These are phyloP conservation scores for Habrosyne pyritoides DNA, from an alignment of 2,888 invertebrate genomes.

Conservation along the genomic window DNA sequence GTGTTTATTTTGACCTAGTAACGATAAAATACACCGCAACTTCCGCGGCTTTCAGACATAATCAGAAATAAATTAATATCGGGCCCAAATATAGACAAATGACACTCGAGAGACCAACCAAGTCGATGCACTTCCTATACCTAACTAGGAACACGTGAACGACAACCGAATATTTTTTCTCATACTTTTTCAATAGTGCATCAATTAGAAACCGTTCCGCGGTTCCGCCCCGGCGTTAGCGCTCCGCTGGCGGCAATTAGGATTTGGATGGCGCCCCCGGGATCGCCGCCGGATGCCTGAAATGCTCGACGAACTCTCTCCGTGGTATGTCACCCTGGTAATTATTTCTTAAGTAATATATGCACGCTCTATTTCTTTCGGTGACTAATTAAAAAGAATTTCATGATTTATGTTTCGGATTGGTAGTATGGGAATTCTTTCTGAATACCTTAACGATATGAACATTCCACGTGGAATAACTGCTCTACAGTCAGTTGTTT, in stretches of 20 bases:
- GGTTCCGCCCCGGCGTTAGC: constrained; percentile 60
- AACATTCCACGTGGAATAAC: not conserved
- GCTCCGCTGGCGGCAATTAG: constrained; percentile 56
- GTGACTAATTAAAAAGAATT: constrained; percentile 64
- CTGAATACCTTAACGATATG: not conserved
- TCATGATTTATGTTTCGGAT: constrained; percentile 42
- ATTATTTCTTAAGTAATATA: constrained; percentile 54
- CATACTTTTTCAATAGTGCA: constrained; percentile 41
- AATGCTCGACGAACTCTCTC: constrained; percentile 52
- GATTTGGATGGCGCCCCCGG: constrained; percentile 52
- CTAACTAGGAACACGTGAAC: constrained; percentile 67
- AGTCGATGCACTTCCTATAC: constrained; percentile 47
- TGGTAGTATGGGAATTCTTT: constrained; percentile 4
- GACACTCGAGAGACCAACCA: constrained; percentile 41
- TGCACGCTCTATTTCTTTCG: constrained; percentile 48
- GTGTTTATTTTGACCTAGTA: constrained; percentile 24
- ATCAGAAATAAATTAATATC: not conserved
- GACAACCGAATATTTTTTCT: constrained; percentile 28
- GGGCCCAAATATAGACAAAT: constrained; percentile 31
- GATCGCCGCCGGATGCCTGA: constrained; percentile 54
- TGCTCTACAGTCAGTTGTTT: not conserved
- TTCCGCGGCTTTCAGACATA: constrained; percentile 8
- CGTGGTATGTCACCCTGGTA: constrained; percentile 66
- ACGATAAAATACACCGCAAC: constrained; percentile 11
- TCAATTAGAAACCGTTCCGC: constrained; percentile 53